Conservation (phyloP, 2,888 invertebrate species). For the Brachyptera putata region DNA sequence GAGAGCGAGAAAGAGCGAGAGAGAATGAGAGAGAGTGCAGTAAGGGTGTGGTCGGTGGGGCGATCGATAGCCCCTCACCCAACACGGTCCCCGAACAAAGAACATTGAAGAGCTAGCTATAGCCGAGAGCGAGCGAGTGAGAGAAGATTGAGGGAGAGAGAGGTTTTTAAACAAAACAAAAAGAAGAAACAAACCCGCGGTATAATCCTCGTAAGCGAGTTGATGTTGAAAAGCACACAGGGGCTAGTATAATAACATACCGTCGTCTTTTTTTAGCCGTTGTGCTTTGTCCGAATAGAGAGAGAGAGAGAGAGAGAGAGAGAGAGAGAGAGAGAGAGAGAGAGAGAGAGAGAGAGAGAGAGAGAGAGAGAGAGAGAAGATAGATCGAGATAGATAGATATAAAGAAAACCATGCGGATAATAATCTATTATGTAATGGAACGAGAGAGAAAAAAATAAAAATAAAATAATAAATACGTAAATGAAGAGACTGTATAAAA, state of each 20-base stretch:
- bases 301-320: too few relatives aligned
- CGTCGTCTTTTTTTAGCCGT: not conserved
- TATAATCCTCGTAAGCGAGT: not conserved
- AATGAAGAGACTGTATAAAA: too few relatives aligned
- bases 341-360: too few relatives aligned
- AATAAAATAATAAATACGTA: too few relatives aligned
- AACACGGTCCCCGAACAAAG: not conserved
- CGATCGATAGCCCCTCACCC: not conserved
- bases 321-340: too few relatives aligned
- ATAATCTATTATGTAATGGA: not conserved
- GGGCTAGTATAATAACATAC: not conserved
- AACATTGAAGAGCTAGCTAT: too few relatives aligned
- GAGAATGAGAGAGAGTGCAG: too few relatives aligned
- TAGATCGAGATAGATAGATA: too few relatives aligned
- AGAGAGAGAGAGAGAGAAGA: too few relatives aligned
- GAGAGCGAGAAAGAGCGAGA: too few relatives aligned
- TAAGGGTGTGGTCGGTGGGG: not conserved
- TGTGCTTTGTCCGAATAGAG: too few relatives aligned
- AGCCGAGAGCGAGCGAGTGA: not conserved
- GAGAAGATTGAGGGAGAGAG: not conserved
- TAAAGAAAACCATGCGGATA: not conserved
- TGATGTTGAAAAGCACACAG: not conserved
- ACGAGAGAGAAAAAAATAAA: too few relatives aligned
- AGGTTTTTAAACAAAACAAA: not conserved
- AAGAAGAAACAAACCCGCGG: not conserved